Evolutionary conservation across 2,113 vertebrate genomes (phyloP), one percentile per base, ranked within the genome.

Genomic region (Rallus limicola): DNA sequence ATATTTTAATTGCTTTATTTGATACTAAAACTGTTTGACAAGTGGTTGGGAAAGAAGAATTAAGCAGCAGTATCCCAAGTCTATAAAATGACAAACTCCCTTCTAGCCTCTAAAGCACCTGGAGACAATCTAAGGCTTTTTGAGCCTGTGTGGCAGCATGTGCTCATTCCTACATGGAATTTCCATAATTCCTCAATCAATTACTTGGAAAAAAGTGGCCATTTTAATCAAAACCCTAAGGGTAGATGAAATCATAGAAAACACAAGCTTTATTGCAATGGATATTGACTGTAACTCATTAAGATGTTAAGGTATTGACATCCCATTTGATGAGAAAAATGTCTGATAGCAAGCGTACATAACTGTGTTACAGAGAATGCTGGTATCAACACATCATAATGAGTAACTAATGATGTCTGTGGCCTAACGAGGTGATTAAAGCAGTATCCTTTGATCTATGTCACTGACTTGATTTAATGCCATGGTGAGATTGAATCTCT

Each of bases 211-310:
- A 96, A 96, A 96, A 85, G 74, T 4, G 0, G 93, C 81, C 67
- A 94, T 96, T 97, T 92, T 96, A 96, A 93, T 96, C 93, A 96
- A 96, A 96, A 96, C 96, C 96, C 96, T 92, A 55, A 95, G 96
- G 96, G 93, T 82, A 96, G 96, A 95, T 89, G 84, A 96, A 97
- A 97, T 95, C 86, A 96, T 89, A 86, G 95, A 94, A 96, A 93
- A 94, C 91, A 93, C 1, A 16, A 79, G 95, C 95, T 93, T 96
- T 94, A 96, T 92, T 93, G 92, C 96, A 92, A 85, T 74, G 91
- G 92, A 79, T 97, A 97, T 97, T 95, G 96, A 97, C 96, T 97
- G 93, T 96, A 96, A 96, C 96, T 97, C 96, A 96, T 97, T 97
- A 96, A 97, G 96, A 97, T 89, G 96, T 95, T 97, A 96, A 94